Percentiles rank a stretch among this genome's conserved stretches.
These are phyloP conservation scores for Peromyscus californicus DNA, from an alignment of 2,113 vertebrate species.

Conservation along the genomic window DNA sequence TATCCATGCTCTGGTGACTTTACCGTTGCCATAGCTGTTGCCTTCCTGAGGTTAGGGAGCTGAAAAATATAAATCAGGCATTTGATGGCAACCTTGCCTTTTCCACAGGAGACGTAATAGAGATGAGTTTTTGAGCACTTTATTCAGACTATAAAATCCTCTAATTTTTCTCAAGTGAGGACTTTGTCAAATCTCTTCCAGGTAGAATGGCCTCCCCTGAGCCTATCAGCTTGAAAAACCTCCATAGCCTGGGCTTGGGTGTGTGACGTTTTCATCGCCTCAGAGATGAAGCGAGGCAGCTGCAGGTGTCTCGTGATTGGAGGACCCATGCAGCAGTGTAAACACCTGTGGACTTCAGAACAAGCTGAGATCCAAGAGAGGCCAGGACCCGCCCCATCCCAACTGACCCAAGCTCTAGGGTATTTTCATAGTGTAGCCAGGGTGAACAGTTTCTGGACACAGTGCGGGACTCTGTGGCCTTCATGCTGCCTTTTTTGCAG, in stretches of 20 bases:
- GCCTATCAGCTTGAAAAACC: neutral
- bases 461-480: neutral
- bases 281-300: neutral
- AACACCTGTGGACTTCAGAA: neutral
- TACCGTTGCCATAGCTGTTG: neutral
- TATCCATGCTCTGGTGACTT: neutral
- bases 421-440: too few species aligned
- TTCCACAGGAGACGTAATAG: neutral
- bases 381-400: too few species aligned
- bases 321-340: neutral
- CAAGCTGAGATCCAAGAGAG: neutral
- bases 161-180: slow-evolving; percentile 3
- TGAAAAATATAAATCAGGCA: neutral
- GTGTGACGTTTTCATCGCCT: neutral
- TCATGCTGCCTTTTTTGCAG: neutral
- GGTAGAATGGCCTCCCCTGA: neutral
- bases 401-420: neutral
- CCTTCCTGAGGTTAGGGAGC: slow-evolving; percentile 2
- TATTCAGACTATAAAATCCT: slow-evolving; percentile 15
- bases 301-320: too few species aligned
- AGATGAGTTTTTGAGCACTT: slow-evolving; percentile 23
- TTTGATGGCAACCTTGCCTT: neutral
- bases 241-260: neutral
- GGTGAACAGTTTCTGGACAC: accelerated
- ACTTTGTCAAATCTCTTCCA: neutral